phyloP scores from a whole-genome alignment of 2,797 vertebrate species.

The Choloepus didactylus region DNA sequence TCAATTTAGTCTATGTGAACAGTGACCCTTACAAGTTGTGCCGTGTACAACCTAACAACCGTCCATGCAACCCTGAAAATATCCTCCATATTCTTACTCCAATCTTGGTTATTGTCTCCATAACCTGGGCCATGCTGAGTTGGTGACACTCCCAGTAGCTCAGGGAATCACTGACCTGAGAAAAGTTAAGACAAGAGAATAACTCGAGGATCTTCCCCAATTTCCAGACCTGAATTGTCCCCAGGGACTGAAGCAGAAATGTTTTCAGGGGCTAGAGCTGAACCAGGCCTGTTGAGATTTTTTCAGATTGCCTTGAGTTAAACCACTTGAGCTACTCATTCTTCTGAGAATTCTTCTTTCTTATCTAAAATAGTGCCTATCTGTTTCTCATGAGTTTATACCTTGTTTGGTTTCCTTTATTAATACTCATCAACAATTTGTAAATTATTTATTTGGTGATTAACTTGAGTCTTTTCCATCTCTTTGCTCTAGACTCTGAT shows the following conservation, averaged over 20 bases:
- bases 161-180: not conserved
- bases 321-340: not conserved
- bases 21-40: not conserved
- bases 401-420: not conserved
- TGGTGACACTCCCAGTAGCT: not conserved
- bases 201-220: not conserved
- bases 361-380: not conserved
- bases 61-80: not conserved
- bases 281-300: not conserved
- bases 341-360: conserved; percentile 33
- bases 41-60: not conserved
- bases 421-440: not conserved
- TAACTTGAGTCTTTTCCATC: not conserved
- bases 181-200: not conserved
- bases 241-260: not conserved
- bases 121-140: not conserved
- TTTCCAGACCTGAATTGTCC: not conserved
- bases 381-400: not conserved
- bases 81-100: not conserved
- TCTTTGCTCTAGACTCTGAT: not conserved
- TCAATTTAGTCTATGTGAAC: not conserved
- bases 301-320: not conserved
- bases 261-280: not conserved
- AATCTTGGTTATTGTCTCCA: not conserved
- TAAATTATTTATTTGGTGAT: not conserved